Evolutionary conservation across 37 sponge, comb jelly and placozoan genomes (phyloP).

Genomic region (Ianthella basta): DNA sequence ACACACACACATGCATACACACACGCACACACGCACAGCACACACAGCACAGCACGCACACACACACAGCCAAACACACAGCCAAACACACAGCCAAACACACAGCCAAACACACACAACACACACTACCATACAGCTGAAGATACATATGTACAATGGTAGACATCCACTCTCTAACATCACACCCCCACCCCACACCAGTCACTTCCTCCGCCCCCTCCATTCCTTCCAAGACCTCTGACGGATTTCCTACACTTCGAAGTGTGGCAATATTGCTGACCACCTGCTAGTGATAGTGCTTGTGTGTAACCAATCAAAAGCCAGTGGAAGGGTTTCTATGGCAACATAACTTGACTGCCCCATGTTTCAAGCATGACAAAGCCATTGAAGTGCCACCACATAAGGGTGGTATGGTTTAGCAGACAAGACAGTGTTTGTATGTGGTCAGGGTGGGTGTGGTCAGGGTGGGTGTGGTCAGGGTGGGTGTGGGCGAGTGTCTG

Average conservation of each 20-base stretch:
- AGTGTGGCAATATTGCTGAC: neutral
- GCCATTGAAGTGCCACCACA: neutral
- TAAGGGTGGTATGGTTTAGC: neutral
- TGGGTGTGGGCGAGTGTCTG: slow-evolving; percentile 55
- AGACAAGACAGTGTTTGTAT: neutral
- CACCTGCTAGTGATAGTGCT: neutral
- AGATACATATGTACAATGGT: neutral
- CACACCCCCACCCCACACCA: neutral
- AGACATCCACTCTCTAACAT: neutral
- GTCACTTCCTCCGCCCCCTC: neutral
- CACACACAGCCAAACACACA: slow-evolving; percentile 55
- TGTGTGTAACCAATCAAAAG: too few species aligned
- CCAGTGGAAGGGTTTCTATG: neutral
- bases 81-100: slow-evolving; percentile 34
- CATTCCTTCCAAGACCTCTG: neutral
- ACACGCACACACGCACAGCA: neutral
- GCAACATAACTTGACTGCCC: neutral
- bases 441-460: neutral
- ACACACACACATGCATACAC: slow-evolving; percentile 15
- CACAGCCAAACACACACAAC: slow-evolving; percentile 19
- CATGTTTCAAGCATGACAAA: too few species aligned
- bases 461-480: slow-evolving; percentile 9
- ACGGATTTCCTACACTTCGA: too few species aligned
- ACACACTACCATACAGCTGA: neutral
- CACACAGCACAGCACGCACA: slow-evolving; percentile 36